These are phyloP conservation scores for Serilophus lunatus DNA, from an alignment of 2,113 vertebrate species.

Conservation along the genomic window DNA sequence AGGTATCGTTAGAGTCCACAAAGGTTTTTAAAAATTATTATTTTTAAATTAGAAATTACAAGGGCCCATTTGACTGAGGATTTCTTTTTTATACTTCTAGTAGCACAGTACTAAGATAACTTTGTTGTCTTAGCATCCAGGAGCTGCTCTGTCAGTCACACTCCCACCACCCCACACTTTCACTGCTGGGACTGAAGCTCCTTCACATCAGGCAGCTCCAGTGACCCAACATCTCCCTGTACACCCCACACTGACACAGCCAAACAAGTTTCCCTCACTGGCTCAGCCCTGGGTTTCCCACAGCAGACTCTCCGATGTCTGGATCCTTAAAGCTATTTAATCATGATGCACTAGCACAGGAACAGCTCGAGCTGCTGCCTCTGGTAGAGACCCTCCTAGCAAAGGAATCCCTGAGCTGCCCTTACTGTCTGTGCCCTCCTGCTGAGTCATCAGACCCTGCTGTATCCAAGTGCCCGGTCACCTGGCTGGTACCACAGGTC, in stretches of 20 bases:
- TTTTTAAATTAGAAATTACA: neutral
- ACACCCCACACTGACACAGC: neutral
- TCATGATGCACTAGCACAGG: neutral
- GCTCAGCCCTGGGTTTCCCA: neutral
- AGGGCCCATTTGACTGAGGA: neutral
- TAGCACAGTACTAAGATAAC: neutral
- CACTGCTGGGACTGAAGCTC: neutral
- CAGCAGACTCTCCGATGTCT: rapidly evolving
- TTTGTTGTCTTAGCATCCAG: neutral
- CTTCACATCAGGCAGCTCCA: neutral
- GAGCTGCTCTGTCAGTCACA: neutral
- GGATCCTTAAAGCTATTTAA: neutral
- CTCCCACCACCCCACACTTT: neutral
- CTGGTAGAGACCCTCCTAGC: neutral
- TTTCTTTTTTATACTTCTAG: neutral
- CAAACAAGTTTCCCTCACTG: neutral
- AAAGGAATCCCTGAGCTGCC: neutral
- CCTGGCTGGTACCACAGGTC: neutral
- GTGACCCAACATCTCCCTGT: neutral
- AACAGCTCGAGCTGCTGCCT: neutral
- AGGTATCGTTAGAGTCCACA: neutral
- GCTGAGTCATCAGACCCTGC: neutral
- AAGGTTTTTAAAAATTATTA: neutral
- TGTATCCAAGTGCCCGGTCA: neutral
- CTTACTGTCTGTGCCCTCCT: neutral